A percentile compares a stretch with the other conserved stretches of the same genome.
These are phyloP conservation scores for Anolis sagrei DNA, from an alignment of 2,113 vertebrate species.

Conservation along the genomic window DNA sequence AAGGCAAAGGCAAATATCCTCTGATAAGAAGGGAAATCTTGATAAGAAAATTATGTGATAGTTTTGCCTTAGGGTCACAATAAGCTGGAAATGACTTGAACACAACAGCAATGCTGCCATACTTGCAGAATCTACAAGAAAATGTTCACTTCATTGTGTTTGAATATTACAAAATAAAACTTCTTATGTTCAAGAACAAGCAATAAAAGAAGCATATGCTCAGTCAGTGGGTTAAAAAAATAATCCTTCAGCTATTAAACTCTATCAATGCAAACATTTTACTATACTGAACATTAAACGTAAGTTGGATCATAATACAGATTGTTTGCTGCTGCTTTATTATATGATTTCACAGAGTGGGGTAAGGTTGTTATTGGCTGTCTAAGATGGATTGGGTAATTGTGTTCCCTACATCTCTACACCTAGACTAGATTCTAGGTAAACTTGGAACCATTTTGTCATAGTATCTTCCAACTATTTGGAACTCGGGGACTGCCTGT, in stretches of 20 bases:
- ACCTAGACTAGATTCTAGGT: background rate
- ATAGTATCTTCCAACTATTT: too few relatives aligned
- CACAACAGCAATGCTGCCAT: too few relatives aligned
- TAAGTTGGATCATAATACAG: background rate
- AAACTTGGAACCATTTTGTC: background rate
- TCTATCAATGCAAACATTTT: slow-evolving; percentile 1
- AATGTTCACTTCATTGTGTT: background rate
- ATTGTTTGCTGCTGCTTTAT: background rate
- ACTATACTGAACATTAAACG: slow-evolving; percentile 2
- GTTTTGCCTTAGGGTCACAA: too few relatives aligned
- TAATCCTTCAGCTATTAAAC: background rate
- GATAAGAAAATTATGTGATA: too few relatives aligned
- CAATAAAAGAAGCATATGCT: slow-evolving; percentile 7
- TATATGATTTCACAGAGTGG: background rate
- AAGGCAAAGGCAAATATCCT: too few relatives aligned
- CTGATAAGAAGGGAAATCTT: too few relatives aligned
- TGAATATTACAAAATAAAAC: background rate
- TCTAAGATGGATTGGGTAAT: background rate
- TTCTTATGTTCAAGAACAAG: background rate
- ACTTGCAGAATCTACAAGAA: background rate
- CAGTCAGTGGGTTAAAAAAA: background rate
- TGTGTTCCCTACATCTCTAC: background rate
- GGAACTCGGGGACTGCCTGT: too few relatives aligned
- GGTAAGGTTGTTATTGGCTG: background rate
- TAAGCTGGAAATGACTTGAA: too few relatives aligned